A percentile compares a stretch with the other conserved stretches of the same genome.
phyloP scores from a whole-genome alignment of 2,113 vertebrate species.

The Archocentrus centrarchus region DNA sequence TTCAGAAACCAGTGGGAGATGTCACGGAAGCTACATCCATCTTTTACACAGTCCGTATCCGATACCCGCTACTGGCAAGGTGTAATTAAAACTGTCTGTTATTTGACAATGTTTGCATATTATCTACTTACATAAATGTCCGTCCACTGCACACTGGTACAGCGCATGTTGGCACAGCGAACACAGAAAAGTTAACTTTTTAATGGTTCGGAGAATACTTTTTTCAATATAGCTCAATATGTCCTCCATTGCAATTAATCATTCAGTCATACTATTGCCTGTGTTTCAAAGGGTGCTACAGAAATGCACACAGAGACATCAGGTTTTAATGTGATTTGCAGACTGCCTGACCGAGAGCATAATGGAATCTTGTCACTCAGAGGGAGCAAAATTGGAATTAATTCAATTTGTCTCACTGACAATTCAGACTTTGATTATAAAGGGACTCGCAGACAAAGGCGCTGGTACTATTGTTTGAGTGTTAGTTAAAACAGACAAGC shows the following conservation, averaged over 20 bases:
- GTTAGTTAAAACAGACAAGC: slow-evolving; percentile 56
- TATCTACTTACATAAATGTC: not conserved
- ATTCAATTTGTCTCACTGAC: slow-evolving; percentile 81
- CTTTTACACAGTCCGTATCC: not conserved
- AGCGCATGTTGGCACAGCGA: not conserved
- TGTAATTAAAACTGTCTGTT: not conserved
- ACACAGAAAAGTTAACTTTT: not conserved
- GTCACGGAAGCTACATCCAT: not conserved
- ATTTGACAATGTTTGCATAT: not conserved
- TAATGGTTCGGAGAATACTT: not conserved
- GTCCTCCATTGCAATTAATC: slow-evolving; percentile 55
- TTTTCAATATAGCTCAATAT: slow-evolving; percentile 17
- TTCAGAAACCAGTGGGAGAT: not conserved
- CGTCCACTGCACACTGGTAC: not conserved
- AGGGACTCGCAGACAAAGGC: slow-evolving; percentile 66
- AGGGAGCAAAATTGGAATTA: slow-evolving; percentile 79
- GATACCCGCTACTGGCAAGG: not conserved
- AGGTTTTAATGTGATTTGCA: slow-evolving; percentile 78
- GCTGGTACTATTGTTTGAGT: slow-evolving; percentile 64
- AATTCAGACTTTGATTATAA: slow-evolving; percentile 80
- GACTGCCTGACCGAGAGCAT: slow-evolving; percentile 74
- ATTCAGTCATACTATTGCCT: slow-evolving; percentile 55
- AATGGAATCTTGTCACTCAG: slow-evolving; percentile 81
- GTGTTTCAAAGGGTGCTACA: slow-evolving; percentile 55
- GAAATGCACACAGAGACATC: slow-evolving; percentile 75